A percentile compares a stretch with the other conserved stretches of the same genome.
Evolutionary conservation across 2,797 vertebrate species (phyloP).

Genomic region (Anas acuta): DNA sequence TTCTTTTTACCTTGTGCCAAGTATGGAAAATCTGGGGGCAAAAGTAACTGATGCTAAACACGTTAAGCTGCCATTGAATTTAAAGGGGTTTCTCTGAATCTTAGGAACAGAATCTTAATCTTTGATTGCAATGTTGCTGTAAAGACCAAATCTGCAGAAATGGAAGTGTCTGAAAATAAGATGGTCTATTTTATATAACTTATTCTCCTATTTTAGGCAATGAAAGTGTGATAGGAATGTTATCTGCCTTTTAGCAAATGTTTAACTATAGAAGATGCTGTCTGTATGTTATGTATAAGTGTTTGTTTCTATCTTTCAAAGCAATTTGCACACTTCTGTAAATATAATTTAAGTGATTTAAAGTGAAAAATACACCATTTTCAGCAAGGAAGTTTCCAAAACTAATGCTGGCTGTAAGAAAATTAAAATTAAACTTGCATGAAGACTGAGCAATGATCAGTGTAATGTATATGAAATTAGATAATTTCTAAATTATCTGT

Average conservation of each 20-base stretch:
- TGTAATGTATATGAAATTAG: conserved; percentile 43
- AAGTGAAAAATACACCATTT: conserved; percentile 44
- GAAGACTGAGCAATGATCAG: conserved; percentile 29
- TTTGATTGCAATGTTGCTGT: conserved; percentile 58
- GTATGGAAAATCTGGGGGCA: neutral
- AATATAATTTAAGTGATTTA: conserved; percentile 23
- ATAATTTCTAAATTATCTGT: conserved; percentile 51
- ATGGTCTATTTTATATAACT: conserved; percentile 64
- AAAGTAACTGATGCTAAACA: neutral
- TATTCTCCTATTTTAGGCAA: conserved; percentile 56
- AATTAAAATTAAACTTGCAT: conserved; percentile 51
- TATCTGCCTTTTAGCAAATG: conserved; percentile 47
- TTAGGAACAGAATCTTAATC: neutral
- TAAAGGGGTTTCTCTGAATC: neutral
- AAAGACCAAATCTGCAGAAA: conserved; percentile 61
- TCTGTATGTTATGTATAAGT: conserved; percentile 38
- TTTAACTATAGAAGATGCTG: conserved; percentile 38
- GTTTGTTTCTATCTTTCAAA: conserved; percentile 59
- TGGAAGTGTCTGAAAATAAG: conserved; percentile 32
- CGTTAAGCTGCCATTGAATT: neutral
- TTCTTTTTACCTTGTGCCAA: neutral
- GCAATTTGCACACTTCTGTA: conserved; percentile 57
- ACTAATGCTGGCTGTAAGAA: conserved; percentile 1
- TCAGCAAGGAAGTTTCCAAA: conserved; percentile 23
- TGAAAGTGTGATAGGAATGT: conserved; percentile 47